These are phyloP conservation scores for Otocyon megalotis DNA, from an alignment of 2,113 vertebrate species.

Conservation along the genomic window DNA sequence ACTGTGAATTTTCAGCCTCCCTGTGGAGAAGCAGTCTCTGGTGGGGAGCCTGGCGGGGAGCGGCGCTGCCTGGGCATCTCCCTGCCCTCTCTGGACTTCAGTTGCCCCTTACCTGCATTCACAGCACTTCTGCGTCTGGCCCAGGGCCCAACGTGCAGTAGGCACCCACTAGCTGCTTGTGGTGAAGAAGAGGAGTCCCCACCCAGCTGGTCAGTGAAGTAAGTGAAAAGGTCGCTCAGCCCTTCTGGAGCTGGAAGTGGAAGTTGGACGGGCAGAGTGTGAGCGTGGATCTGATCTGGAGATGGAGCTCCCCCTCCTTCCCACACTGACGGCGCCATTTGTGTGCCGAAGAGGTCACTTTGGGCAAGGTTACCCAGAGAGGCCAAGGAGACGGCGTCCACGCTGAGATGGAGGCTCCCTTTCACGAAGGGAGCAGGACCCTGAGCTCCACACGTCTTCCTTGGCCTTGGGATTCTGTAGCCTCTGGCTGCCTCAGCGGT, in stretches of 20 bases:
- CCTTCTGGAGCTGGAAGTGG: not conserved
- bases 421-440: no score
- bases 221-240: no score
- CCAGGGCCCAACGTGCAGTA: not conserved
- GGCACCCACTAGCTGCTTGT: not conserved
- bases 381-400: fast-evolving
- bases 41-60: not conserved
- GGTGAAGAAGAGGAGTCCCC: not conserved
- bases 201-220: not conserved
- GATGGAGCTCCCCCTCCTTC: no score
- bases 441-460: not conserved
- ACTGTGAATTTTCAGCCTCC: not conserved
- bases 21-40: no score
- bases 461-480: not conserved
- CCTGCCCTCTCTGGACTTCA: not conserved
- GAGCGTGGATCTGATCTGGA: not conserved
- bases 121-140: not conserved
- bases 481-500: not conserved
- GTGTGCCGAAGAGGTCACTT: not conserved
- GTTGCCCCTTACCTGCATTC: not conserved
- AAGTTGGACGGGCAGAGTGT: no score
- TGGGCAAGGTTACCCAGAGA: not conserved
- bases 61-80: not conserved
- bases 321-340: not conserved
- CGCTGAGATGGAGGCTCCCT: not conserved